Evolutionary conservation across 92 coral and sea anemone species (phyloP).

Genomic region (Palythoa heliodiscus): DNA sequence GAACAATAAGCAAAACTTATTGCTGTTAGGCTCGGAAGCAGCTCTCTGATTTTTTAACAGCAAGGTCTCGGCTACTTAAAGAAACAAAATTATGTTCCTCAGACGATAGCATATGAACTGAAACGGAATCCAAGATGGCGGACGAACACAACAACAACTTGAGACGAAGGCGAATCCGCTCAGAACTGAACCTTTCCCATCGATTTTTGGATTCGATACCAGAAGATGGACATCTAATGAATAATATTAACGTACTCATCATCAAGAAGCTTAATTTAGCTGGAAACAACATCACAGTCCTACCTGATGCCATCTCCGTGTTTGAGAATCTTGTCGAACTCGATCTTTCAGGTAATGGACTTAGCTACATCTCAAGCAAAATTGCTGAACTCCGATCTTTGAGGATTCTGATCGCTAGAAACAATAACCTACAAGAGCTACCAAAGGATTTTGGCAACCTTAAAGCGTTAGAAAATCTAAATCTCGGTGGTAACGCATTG

Average conservation of each 20-base stretch:
- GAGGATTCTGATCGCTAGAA: conserved; percentile 65
- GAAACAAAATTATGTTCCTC: not conserved
- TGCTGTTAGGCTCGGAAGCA: too few relatives aligned
- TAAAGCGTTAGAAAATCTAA: conserved; percentile 69
- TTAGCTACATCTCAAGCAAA: conserved; percentile 71
- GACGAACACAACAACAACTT: conserved; percentile 39
- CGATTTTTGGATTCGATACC: conserved; percentile 79
- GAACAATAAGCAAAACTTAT: not conserved
- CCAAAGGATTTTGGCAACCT: conserved; percentile 80
- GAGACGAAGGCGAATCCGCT: conserved; percentile 37
- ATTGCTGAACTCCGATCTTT: conserved; percentile 79
- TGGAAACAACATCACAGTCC: conserved; percentile 79
- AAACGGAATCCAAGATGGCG: conserved; percentile 39
- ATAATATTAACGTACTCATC: conserved; percentile 65
- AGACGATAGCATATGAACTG: not conserved
- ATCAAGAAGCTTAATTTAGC: conserved; percentile 70
- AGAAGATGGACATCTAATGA: conserved; percentile 65
- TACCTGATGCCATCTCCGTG: conserved; percentile 79
- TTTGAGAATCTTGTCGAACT: conserved; percentile 77
- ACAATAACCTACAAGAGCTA: conserved; percentile 81
- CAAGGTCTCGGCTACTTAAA: not conserved
- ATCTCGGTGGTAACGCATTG: conserved; percentile 86
- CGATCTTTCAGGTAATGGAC: conserved; percentile 87
- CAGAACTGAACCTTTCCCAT: conserved; percentile 68
- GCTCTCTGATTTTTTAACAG: not conserved